Conservation (phyloP, 2,113 vertebrate species). For the Prionailurus viverrinus region DNA sequence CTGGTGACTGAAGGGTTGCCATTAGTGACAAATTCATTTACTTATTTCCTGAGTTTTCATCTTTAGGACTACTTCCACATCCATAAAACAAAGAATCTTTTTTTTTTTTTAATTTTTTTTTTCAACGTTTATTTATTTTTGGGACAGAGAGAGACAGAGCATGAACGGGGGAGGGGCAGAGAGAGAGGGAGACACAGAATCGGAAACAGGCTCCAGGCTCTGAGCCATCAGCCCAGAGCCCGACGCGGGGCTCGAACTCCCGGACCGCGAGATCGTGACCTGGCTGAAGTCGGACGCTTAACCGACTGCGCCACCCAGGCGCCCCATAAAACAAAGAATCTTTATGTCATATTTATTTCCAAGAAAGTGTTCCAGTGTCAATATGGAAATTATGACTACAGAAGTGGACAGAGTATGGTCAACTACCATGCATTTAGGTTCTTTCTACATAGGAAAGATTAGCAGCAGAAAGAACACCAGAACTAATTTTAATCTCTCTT, state of each 20-base stretch:
- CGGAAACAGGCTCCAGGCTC: no score
- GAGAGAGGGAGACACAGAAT: no score
- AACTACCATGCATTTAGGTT: neutral
- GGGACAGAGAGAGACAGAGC: no score
- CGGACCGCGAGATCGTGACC: no score
- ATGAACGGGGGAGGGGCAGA: no score
- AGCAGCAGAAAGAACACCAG: neutral
- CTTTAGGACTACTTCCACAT: neutral
- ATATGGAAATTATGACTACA: conserved; percentile 33
- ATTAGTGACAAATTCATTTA: neutral
- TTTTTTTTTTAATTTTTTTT: no score
- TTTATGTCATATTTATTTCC: conserved; percentile 46
- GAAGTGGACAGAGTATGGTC: neutral
- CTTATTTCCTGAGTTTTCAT: conserved; percentile 21
- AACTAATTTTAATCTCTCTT: neutral
- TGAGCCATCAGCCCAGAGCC: no score
- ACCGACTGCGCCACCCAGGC: no score
- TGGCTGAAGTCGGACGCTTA: no score
- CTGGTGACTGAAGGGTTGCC: conserved; percentile 26
- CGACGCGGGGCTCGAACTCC: no score
- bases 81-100: conserved; percentile 61
- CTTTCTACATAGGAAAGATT: neutral
- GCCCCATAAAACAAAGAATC: conserved; percentile 57
- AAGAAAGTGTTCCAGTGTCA: neutral
- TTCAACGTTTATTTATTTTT: no score